A percentile compares a stretch with the other conserved stretches of the same genome.
phyloP scores from a whole-genome alignment of 2,797 vertebrate genomes.

The Acropternis orthonyx region DNA sequence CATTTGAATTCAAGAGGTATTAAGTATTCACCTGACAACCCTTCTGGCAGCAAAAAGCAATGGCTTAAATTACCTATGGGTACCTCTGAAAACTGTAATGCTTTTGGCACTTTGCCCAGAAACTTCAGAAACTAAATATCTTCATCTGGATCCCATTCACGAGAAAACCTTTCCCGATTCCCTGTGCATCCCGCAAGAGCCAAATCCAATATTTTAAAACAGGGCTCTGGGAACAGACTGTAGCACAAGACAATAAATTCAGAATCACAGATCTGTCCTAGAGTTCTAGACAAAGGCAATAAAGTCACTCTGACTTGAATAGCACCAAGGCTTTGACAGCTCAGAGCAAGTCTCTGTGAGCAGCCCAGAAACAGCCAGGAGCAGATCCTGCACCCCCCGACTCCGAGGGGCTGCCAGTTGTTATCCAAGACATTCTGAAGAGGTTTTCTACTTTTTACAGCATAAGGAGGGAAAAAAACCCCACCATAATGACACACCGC shows the following conservation, averaged over 20 bases:
- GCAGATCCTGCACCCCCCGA: neutral
- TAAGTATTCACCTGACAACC: slow-evolving; percentile 5
- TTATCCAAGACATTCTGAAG: neutral
- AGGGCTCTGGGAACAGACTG: neutral
- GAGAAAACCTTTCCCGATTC: neutral
- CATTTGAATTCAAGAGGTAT: neutral
- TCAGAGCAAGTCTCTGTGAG: neutral
- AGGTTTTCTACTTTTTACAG: neutral
- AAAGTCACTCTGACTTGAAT: neutral
- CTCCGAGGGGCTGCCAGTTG: neutral
- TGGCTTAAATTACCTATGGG: neutral
- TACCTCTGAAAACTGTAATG: neutral
- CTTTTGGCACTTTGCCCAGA: slow-evolving; percentile 16
- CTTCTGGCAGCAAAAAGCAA: neutral
- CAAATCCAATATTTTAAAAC: neutral
- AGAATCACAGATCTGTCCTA: neutral
- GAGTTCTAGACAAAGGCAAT: neutral
- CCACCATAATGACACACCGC: neutral
- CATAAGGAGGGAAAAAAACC: neutral
- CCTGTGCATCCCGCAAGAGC: neutral
- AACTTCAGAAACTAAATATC: neutral
- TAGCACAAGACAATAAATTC: neutral
- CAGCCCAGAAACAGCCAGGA: neutral
- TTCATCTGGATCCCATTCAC: neutral
- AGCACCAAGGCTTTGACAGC: neutral